A percentile compares a stretch with the other conserved stretches of the same genome.
phyloP scores from a whole-genome alignment of 2,797 vertebrate species.

The Amblyraja radiata region DNA sequence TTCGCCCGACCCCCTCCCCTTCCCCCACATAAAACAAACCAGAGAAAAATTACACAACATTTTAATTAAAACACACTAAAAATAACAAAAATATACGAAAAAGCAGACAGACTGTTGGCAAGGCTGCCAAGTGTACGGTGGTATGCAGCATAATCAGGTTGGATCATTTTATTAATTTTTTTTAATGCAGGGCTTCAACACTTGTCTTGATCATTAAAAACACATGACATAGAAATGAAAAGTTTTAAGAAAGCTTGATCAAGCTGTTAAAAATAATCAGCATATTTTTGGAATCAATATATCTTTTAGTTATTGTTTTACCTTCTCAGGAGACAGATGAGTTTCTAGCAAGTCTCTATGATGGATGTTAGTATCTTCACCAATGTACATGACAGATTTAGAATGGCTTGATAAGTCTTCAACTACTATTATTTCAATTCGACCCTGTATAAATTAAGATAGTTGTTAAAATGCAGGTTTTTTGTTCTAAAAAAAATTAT shows the following conservation, averaged over 20 bases:
- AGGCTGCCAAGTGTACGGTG: too few species aligned
- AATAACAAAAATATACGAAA: too few species aligned
- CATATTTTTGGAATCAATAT: not conserved
- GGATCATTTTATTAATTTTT: too few species aligned
- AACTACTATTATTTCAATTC: not conserved
- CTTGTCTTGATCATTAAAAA: too few species aligned
- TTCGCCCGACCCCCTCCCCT: too few species aligned
- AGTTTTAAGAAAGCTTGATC: not conserved
- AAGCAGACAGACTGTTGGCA: too few species aligned
- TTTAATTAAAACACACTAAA: too few species aligned
- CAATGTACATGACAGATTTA: slow-evolving; percentile 55
- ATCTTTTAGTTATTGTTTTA: slow-evolving; percentile 42
- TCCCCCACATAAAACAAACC: too few species aligned
- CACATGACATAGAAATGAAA: too few species aligned
- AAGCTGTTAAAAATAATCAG: not conserved
- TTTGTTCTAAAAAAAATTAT: not conserved
- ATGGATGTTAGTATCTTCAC: slow-evolving; percentile 61
- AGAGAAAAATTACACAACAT: too few species aligned
- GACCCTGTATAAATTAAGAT: not conserved
- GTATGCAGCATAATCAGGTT: too few species aligned
- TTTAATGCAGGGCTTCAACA: too few species aligned
- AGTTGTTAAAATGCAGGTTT: not conserved
- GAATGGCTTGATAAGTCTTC: not conserved
- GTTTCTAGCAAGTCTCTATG: slow-evolving; percentile 53
- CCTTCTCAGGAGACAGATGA: slow-evolving; percentile 47